Evolutionary conservation across 2,113 vertebrate species (phyloP).

Genomic region (Ondatra zibethicus): DNA sequence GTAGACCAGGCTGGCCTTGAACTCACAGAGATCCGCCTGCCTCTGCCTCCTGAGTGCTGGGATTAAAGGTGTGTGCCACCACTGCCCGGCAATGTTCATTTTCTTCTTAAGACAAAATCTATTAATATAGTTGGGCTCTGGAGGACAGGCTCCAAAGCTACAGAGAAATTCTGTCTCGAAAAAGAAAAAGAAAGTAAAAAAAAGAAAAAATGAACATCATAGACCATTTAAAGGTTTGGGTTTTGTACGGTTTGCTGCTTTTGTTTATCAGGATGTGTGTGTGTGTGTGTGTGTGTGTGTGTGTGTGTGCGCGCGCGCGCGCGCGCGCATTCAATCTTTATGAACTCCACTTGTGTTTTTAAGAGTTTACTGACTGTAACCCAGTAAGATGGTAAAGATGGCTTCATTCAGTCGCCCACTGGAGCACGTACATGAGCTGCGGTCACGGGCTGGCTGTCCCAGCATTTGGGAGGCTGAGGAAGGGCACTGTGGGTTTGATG

Average conservation of each 20-base stretch:
- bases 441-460: neutral
- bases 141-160: no score
- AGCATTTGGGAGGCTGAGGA: no score
- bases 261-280: neutral
- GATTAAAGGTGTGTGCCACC: no score
- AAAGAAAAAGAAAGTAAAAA: no score
- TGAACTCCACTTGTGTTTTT: constrained; percentile 3
- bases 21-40: no score
- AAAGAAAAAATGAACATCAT: neutral
- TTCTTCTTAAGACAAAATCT: no score
- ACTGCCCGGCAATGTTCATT: no score
- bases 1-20: no score
- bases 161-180: no score
- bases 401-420: neutral
- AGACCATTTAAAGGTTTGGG: neutral
- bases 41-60: no score
- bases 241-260: neutral
- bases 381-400: neutral
- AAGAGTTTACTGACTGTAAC: neutral
- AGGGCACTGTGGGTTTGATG: neutral
- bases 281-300: neutral
- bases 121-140: no score
- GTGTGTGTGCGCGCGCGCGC: neutral
- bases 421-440: neutral
- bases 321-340: no score